Percentiles rank a stretch among this genome's conserved stretches.
Conservation (phyloP, 2,113 vertebrate genomes). For the Sander lucioperca region DNA sequence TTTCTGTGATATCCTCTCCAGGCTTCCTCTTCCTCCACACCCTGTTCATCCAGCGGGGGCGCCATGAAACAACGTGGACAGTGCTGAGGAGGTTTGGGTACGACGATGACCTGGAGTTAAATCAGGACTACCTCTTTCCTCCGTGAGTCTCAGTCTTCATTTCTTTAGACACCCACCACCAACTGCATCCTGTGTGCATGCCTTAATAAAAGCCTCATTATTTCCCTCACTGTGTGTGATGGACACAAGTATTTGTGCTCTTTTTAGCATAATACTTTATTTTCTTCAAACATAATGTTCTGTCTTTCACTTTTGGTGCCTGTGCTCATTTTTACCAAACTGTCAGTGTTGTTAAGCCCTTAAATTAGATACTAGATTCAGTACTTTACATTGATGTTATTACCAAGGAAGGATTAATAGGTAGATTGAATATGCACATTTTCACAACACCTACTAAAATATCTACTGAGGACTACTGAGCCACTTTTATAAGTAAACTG, state of each 20-base stretch:
- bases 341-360: background rate
- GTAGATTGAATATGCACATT: background rate
- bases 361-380: background rate
- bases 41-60: constrained; percentile 97
- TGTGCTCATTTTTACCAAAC: background rate
- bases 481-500: background rate
- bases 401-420: background rate
- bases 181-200: background rate
- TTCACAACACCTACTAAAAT: background rate
- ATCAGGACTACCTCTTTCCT: constrained; percentile 96
- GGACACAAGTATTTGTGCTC: background rate
- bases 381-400: background rate
- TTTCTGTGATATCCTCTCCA: constrained; percentile 59
- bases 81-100: constrained; percentile 96
- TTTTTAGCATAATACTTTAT: background rate
- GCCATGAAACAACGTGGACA: constrained; percentile 98
- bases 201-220: background rate
- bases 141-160: constrained; percentile 81
- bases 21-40: constrained; percentile 98
- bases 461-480: background rate
- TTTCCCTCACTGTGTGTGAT: background rate
- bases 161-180: background rate
- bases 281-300: background rate
- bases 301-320: background rate
- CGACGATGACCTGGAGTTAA: constrained; percentile 94